Evolutionary conservation across 2,888 invertebrate species (phyloP), one percentile per base, ranked within the genome.

Genomic region (Penaeus monodon): DNA sequence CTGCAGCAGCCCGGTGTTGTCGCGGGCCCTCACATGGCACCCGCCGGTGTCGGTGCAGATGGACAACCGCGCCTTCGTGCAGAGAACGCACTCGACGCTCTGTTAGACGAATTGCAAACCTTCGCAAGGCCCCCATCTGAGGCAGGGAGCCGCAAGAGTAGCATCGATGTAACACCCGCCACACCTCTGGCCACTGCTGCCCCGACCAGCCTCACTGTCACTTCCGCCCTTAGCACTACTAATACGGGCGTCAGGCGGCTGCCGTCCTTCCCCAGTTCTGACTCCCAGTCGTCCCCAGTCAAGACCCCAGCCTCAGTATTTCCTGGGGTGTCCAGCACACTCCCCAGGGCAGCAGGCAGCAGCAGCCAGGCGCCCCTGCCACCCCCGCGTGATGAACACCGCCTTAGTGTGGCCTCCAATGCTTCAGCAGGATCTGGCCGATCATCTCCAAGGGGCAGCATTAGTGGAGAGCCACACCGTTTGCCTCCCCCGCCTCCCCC

Each of bases 1-100:
- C 79, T 64, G 73, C 88, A 89, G 88, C 88, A 89, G 89, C 85
- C 89, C 89, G 84, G 86, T 89, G 81, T 77, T 89, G 84, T 88
- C 86, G 44, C 89, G 89, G 77, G 89, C 89, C 38, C 81, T 89
- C 81, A 88, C 89, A 33, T 89, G 89, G 89, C 89, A 89, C 77
- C 83, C 89, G 22, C 86, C 84, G 88, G 86, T 88, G 88, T 83
- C 85, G 77, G 79, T 68, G 65, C 89, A 70, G 81, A 83, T 81
- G 85, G 86, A 86, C 88, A 86, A 82, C 88, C 88, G 85, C 89
- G 85, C 68, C 86, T 85, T 80, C 89, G 83, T 85, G 73, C 89
- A 88, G 97, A 97, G 95, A 97, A 97, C 96, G 97, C 97, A 95
- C 97, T 97, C 96, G 97, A 97, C 95, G 97, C 97, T 95, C 93